phyloP scores from a whole-genome alignment of 2,797 vertebrate species.

The Protonibea diacanthus region DNA sequence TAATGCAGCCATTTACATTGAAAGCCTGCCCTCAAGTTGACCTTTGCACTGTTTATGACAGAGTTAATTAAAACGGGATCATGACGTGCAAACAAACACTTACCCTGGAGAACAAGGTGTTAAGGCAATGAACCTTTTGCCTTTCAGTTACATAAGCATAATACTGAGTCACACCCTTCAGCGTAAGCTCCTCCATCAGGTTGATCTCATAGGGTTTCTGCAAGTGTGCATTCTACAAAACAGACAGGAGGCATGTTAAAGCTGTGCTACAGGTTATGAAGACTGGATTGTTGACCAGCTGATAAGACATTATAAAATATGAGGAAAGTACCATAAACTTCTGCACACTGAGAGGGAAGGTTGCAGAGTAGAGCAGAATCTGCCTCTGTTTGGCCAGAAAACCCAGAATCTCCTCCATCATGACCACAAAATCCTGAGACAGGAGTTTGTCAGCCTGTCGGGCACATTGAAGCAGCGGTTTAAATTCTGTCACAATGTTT shows the following conservation, averaged over 20 bases:
- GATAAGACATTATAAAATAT: background rate
- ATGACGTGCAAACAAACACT: constrained; percentile 55
- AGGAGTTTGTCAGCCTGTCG: constrained; percentile 96
- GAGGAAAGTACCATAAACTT: constrained; percentile 95
- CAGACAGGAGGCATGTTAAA: background rate
- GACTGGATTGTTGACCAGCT: background rate
- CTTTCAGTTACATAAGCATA: constrained; percentile 99
- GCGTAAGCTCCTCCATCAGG: constrained; percentile 98
- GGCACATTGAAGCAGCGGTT: background rate
- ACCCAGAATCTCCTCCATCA: constrained; percentile 99
- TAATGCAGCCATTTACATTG: background rate
- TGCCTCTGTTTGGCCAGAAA: constrained; percentile 97
- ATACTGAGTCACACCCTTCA: constrained; percentile 99
- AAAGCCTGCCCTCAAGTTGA: background rate
- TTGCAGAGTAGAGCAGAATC: constrained; percentile 98
- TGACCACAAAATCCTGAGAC: constrained; percentile 99
- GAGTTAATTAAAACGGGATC: background rate
- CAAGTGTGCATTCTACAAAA: constrained; percentile 92
- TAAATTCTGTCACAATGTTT: background rate
- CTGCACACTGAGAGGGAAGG: constrained; percentile 98
- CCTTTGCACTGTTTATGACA: background rate
- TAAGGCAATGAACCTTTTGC: constrained; percentile 99
- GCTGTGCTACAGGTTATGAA: background rate
- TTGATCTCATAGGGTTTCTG: constrained; percentile 99
- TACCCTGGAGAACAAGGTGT: constrained; percentile 98